Evolutionary conservation across 2,797 vertebrate species (phyloP).

Genomic region (Siniperca undulata): DNA sequence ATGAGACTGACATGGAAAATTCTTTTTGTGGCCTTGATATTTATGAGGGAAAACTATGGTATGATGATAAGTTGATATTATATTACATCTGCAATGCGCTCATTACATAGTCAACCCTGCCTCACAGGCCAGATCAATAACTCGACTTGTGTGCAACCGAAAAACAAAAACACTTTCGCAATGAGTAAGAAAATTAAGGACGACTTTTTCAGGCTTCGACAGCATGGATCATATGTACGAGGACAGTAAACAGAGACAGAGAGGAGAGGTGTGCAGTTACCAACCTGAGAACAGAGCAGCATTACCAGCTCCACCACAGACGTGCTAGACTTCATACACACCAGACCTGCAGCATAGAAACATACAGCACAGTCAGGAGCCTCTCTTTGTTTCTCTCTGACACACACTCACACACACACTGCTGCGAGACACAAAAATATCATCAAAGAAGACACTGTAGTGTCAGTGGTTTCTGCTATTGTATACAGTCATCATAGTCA

Average conservation of each 20-base stretch:
- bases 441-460: conserved; percentile 57
- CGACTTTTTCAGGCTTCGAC: background rate
- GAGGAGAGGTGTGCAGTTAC: conserved; percentile 42
- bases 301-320: conserved; percentile 98
- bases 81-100: conserved; percentile 74
- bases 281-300: conserved; percentile 98
- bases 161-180: background rate
- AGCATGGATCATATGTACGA: background rate
- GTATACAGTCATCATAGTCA: conserved; percentile 41
- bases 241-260: background rate
- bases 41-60: background rate
- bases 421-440: conserved; percentile 50
- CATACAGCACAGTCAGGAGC: conserved; percentile 71
- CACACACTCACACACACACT: conserved; percentile 18
- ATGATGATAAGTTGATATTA: conserved; percentile 55
- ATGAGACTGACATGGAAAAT: conserved; percentile 2
- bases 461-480: conserved; percentile 42
- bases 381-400: conserved; percentile 24
- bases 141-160: conserved; percentile 1
- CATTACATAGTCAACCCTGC: conserved; percentile 30
- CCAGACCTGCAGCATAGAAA: conserved; percentile 88
- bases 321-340: conserved; percentile 99
- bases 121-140: conserved; percentile 55
- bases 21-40: background rate
- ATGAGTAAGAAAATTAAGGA: background rate